These are phyloP conservation scores for Microcebus jonahi DNA, from an alignment of 2,113 vertebrate species.

Conservation along the genomic window DNA sequence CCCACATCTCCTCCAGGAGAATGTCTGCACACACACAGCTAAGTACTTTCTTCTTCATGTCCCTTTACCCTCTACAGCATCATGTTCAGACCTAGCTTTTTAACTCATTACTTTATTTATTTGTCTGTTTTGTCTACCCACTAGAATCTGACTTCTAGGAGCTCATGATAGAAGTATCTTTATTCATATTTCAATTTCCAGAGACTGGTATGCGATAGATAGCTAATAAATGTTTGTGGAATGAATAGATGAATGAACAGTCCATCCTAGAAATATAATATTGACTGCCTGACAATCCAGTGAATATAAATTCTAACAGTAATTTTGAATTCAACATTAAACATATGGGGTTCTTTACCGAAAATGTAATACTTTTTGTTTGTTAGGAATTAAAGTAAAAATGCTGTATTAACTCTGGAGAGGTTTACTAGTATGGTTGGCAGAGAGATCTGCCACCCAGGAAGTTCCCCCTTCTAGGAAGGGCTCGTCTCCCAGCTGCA, in stretches of 20 bases:
- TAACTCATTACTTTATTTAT: not conserved
- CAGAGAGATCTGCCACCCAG: not conserved
- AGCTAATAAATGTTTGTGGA: not conserved
- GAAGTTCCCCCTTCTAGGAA: not conserved
- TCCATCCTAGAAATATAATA: not conserved
- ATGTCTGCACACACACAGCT: not conserved
- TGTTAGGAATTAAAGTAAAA: not conserved
- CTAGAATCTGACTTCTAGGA: not conserved
- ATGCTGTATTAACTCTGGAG: not conserved
- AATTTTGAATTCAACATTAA: slow-evolving; percentile 29
- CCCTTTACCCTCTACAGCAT: not conserved
- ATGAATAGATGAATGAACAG: not conserved
- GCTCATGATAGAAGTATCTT: not conserved
- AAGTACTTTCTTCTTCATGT: not conserved
- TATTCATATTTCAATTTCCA: slow-evolving; percentile 36
- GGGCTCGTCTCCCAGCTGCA: not conserved
- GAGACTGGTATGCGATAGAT: not conserved
- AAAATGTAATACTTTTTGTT: not conserved
- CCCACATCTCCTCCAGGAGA: not conserved
- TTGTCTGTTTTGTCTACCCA: not conserved
- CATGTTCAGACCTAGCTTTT: not conserved
- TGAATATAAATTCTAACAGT: not conserved
- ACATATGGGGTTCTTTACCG: not conserved
- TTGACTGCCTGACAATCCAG: not conserved
- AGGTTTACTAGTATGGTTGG: not conserved